Evolutionary conservation across 2,797 vertebrate species (phyloP), one percentile per base, ranked within the genome.

Genomic region (Rhyacichthys aspro): DNA sequence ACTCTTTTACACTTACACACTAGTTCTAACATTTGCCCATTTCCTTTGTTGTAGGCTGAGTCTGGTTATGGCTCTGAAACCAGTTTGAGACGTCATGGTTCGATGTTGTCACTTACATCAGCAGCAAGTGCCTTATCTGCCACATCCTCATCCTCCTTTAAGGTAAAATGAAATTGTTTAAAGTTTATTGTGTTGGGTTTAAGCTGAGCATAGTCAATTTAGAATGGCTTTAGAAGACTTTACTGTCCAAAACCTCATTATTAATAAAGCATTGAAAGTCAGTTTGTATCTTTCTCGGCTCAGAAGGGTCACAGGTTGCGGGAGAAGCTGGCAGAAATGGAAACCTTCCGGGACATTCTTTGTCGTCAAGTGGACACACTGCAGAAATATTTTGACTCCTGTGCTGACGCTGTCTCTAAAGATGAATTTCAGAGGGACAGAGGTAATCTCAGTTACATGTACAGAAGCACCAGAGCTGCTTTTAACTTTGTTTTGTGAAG

Each of bases 281-380:
- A 28, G 23, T 28, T 28, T 28, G 23, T 28, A 6, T 28, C 23
- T 28, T 28, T 28, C 23, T 28, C 23, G 23, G 7, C 23, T 8
- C 79, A 96, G 95, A 97, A 98, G 89, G 96, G 95, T 36, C 94
- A 96, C 88, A 97, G 96, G 83, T 93, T 99, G 71, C 93, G 90
- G 1, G 97, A 99, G 88, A 99, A 98, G 86, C 92, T 99, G 89
- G 94, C 96, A 3, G 97, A 99, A 91, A 98, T 98, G 97, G 97
- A 98, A 92, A 98, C 97, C 1, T 99, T 99, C 86, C 92, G 96
- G 81, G 97, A 98, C 54, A 99, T 99, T 84, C 68, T 99, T 52
- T 99, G 97, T 82, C 90, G 95, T 81, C 97, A 98, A 86, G 96
- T 99, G 67, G 97, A 99, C 91, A 99, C 97, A 12, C 91, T 98